phyloP scores from a whole-genome alignment of 1,140 invertebrate species.

The Phthorimaea operculella region DNA sequence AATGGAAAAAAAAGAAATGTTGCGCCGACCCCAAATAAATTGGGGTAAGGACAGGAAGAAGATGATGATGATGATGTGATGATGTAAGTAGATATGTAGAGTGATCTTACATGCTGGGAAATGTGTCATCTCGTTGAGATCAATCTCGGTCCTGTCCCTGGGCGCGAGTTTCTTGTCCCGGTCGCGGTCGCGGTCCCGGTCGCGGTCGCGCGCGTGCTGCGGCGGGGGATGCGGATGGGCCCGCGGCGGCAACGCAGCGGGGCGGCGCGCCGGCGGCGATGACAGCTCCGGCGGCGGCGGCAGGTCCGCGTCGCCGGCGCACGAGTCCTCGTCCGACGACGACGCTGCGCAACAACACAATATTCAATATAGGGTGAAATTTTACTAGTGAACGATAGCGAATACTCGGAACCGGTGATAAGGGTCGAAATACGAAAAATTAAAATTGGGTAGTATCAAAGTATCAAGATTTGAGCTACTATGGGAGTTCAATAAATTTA shows the following conservation, averaged over 20 bases:
- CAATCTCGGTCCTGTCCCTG: slow-evolving; percentile 46
- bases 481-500: too few relatives aligned
- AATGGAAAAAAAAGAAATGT: too few relatives aligned
- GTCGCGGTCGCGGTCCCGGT: slow-evolving; percentile 17
- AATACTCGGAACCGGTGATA: too few relatives aligned
- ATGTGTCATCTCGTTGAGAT: slow-evolving; percentile 43
- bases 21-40: too few relatives aligned
- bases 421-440: too few relatives aligned
- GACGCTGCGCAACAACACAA: slow-evolving; percentile 27
- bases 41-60: too few relatives aligned
- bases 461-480: too few relatives aligned
- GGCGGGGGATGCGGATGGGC: slow-evolving; percentile 34
- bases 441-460: too few relatives aligned
- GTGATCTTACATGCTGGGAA: slow-evolving; percentile 45
- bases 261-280: slow-evolving; percentile 51
- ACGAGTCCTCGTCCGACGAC: slow-evolving; percentile 57
- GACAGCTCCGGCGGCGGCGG: slow-evolving; percentile 50
- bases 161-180: slow-evolving; percentile 43
- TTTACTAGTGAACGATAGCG: not conserved
- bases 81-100: too few relatives aligned
- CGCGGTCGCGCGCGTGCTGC: slow-evolving; percentile 4
- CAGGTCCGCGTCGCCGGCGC: slow-evolving; percentile 50
- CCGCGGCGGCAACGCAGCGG: slow-evolving; percentile 41
- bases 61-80: too few relatives aligned
- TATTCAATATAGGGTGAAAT: too few relatives aligned